Conservation (phyloP, 2,888 invertebrate genomes). For the Exocentrus adspersus region DNA sequence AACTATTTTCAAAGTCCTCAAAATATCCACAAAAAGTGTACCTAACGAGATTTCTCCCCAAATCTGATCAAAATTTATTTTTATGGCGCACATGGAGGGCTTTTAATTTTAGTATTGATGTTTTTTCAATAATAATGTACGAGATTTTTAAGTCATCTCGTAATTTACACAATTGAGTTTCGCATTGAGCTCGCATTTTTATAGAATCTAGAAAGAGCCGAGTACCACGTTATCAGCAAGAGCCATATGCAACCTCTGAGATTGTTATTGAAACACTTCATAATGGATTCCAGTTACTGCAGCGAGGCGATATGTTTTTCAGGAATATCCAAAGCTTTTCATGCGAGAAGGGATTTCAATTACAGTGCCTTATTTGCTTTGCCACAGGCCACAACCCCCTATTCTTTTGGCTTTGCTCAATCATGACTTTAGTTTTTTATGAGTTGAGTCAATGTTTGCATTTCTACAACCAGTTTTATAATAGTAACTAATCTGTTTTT, state of each 20-base stretch:
- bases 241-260: constrained; percentile 26
- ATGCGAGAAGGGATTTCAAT: constrained; percentile 12
- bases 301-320: constrained; percentile 3
- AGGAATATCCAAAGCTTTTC: not conserved
- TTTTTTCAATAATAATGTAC: no score
- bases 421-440: no score
- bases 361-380: constrained; percentile 8
- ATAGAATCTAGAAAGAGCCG: constrained; percentile 22
- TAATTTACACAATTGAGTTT: no score
- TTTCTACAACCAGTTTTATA: no score
- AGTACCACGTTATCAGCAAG: constrained; percentile 27
- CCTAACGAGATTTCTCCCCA: no score
- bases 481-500: no score
- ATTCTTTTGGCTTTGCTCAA: no score
- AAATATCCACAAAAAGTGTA: no score
- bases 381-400: no score
- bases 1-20: no score
- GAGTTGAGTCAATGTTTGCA: no score
- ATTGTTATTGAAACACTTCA: constrained; percentile 27
- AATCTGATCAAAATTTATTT: not conserved
- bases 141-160: no score
- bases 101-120: not conserved
- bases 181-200: constrained; percentile 14
- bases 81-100: not conserved
- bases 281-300: constrained; percentile 19